Conservation (phyloP, 2,797 vertebrate genomes). For the Crypturellus tataupa region DNA sequence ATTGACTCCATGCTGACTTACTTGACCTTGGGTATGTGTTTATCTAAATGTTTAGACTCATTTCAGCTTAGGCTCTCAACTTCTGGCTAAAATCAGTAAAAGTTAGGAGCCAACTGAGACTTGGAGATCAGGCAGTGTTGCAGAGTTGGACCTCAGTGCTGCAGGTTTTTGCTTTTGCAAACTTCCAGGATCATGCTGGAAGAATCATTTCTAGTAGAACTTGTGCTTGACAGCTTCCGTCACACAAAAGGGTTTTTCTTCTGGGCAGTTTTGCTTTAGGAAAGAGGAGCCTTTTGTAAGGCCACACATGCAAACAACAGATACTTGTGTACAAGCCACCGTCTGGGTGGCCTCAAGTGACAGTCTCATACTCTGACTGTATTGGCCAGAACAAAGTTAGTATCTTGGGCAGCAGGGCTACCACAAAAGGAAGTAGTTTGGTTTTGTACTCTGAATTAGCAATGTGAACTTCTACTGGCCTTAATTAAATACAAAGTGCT, state of each 20-base stretch:
- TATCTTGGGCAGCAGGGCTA: not conserved
- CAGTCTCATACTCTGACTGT: not conserved
- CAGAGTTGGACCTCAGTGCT: not conserved
- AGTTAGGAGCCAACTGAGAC: not conserved
- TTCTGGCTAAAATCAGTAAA: not conserved
- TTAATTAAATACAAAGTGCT: not conserved
- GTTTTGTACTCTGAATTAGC: not conserved
- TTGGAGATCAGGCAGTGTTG: not conserved
- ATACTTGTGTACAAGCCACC: not conserved
- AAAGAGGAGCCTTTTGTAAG: not conserved
- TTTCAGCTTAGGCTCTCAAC: not conserved
- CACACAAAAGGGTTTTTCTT: not conserved
- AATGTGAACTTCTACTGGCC: not conserved
- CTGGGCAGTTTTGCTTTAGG: not conserved
- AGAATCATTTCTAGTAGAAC: not conserved
- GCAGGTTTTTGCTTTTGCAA: not conserved
- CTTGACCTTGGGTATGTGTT: conserved; percentile 75
- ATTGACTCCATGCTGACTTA: conserved; percentile 64
- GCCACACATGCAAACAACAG: not conserved
- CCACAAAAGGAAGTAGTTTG: not conserved
- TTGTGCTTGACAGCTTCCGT: not conserved
- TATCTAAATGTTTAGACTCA: not conserved
- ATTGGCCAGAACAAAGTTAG: not conserved
- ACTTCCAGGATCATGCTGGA: not conserved
- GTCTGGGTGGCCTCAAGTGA: not conserved